Conservation (phyloP, 2,888 invertebrate genomes). For the Ptychoptera contaminata region DNA sequence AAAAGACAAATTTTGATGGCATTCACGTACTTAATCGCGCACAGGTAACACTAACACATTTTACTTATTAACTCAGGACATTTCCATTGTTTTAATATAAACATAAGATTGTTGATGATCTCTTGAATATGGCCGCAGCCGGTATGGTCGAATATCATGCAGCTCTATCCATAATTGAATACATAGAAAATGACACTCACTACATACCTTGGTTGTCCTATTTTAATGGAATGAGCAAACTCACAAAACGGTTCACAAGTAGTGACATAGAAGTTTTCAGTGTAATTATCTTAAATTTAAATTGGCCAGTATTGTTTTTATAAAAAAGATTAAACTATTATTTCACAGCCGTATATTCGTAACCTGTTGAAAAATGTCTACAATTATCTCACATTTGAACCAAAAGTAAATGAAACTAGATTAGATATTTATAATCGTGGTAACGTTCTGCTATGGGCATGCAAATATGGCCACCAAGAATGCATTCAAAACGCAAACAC, state of each 20-base stretch:
- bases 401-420: constrained; percentile 31
- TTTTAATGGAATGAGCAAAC: constrained; percentile 29
- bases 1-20: constrained; percentile 25
- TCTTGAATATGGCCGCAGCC: constrained; percentile 54
- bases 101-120: constrained; percentile 51
- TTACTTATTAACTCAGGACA: no score
- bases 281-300: no score
- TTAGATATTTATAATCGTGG: constrained; percentile 42
- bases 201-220: constrained; percentile 68
- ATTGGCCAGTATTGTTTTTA: no score
- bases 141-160: constrained; percentile 40
- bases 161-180: constrained; percentile 50
- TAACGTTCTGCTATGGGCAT: constrained; percentile 44
- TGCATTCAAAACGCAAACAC: constrained; percentile 37
- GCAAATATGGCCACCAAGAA: constrained; percentile 40
- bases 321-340: no score
- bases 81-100: no score
- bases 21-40: constrained; percentile 56
- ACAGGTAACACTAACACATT: constrained; percentile 28
- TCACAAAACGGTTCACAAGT: constrained; percentile 17
- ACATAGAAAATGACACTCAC: constrained; percentile 48
- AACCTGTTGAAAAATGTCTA: constrained; percentile 34
- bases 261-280: background rate
- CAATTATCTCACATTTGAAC: constrained; percentile 33
- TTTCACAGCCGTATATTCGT: constrained; percentile 26